phyloP scores from a whole-genome alignment of 2,888 invertebrate species.

The Parapristionchus giblindavisi region DNA sequence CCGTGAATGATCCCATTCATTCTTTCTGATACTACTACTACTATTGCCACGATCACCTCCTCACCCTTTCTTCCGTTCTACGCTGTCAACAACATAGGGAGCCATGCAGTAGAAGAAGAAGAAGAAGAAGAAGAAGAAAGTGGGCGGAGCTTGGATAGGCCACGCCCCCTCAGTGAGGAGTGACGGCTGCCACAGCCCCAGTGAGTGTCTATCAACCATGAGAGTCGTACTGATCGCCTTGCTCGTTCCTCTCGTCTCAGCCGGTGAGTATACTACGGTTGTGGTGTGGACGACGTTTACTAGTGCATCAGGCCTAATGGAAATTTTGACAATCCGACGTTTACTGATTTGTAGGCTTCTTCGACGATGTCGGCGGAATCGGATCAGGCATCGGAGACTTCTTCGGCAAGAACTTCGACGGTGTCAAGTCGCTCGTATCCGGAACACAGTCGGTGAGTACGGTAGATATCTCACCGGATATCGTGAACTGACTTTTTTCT shows the following conservation, averaged over 20 bases:
- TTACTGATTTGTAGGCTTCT: constrained; percentile 43
- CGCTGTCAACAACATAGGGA: too few relatives aligned
- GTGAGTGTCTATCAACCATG: too few relatives aligned
- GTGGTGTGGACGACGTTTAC: constrained; percentile 36
- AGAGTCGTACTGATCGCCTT: constrained; percentile 21
- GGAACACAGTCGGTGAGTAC: constrained; percentile 44
- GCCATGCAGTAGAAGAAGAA: too few relatives aligned
- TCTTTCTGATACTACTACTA: too few relatives aligned
- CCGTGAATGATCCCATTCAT: too few relatives aligned
- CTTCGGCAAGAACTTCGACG: constrained; percentile 52
- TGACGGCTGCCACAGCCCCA: too few relatives aligned
- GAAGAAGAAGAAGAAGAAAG: too few relatives aligned
- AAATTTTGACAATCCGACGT: constrained; percentile 36
- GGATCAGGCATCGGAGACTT: constrained; percentile 54
- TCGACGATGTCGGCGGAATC: constrained; percentile 49
- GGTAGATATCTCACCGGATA: background rate
- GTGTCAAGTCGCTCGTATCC: constrained; percentile 54
- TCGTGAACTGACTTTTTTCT: background rate
- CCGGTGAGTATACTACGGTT: constrained; percentile 12
- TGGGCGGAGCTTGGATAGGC: too few relatives aligned
- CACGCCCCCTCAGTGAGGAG: too few relatives aligned
- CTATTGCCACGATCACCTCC: too few relatives aligned
- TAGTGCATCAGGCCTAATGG: constrained; percentile 38
- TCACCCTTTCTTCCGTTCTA: too few relatives aligned
- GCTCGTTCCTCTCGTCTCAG: constrained; percentile 27